These are phyloP conservation scores for Tokudaia muenninki DNA, from an alignment of 2,797 vertebrate genomes.

Conservation along the genomic window DNA sequence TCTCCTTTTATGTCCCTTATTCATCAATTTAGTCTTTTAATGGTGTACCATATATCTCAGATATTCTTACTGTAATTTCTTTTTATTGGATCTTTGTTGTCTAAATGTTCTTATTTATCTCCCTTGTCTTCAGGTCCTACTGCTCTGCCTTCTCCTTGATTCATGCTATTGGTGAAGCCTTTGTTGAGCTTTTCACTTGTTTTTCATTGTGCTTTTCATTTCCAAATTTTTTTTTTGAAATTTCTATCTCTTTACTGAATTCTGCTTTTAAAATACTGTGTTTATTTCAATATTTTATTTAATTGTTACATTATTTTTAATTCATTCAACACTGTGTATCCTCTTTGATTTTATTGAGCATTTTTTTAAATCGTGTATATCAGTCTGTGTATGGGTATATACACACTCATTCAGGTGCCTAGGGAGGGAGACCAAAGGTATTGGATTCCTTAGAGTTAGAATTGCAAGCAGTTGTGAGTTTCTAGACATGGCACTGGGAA, in stretches of 20 bases:
- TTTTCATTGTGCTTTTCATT: not conserved
- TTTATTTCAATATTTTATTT: not conserved
- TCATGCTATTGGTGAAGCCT: not conserved
- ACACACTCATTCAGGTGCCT: not conserved
- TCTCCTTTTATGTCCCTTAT: not conserved
- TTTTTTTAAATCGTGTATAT: not conserved
- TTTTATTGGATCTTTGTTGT: not conserved
- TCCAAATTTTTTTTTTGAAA: not conserved
- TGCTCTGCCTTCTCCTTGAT: not conserved
- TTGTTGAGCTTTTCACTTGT: not conserved
- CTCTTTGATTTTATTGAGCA: not conserved
- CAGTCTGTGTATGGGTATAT: not conserved
- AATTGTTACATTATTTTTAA: not conserved
- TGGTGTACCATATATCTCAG: not conserved
- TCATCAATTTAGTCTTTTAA: not conserved
- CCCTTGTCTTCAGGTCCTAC: not conserved
- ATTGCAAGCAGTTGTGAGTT: not conserved
- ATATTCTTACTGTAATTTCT: not conserved
- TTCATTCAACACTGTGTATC: not conserved
- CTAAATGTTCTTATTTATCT: not conserved
- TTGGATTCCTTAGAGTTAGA: not conserved
- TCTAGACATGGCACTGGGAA: not conserved
- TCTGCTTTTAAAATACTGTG: not conserved
- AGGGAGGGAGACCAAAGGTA: not conserved
- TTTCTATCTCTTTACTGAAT: not conserved